These are phyloP conservation scores for Clupea harengus DNA, from an alignment of 2,113 vertebrate species.

Conservation along the genomic window DNA sequence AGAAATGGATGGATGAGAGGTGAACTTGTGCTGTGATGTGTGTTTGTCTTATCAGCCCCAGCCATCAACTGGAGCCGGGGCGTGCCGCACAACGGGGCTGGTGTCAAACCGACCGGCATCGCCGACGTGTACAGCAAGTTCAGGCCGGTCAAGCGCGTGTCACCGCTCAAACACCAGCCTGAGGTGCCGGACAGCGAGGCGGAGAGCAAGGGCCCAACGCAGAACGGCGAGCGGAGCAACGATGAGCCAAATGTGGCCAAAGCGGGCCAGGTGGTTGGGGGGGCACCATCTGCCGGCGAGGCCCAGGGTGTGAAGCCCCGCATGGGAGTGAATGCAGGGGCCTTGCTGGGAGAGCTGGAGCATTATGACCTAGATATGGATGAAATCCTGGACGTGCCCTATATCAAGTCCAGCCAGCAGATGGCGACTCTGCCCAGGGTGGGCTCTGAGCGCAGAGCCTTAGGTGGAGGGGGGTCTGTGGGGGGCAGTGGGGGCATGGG, in stretches of 20 bases:
- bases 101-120: slow-evolving; percentile 87
- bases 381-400: slow-evolving; percentile 98
- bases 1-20: neutral
- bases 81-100: slow-evolving; percentile 75
- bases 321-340: slow-evolving; percentile 49
- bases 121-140: slow-evolving; percentile 93
- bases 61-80: slow-evolving; percentile 86
- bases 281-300: slow-evolving; percentile 53
- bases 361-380: slow-evolving; percentile 99
- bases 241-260: slow-evolving; percentile 63
- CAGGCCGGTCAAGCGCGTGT: slow-evolving; percentile 93
- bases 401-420: slow-evolving; percentile 93
- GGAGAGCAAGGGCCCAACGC: slow-evolving; percentile 75
- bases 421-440: slow-evolving; percentile 80
- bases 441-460: slow-evolving; percentile 77
- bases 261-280: slow-evolving; percentile 53
- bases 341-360: slow-evolving; percentile 86
- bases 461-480: slow-evolving; percentile 35
- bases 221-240: slow-evolving; percentile 75
- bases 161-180: slow-evolving; percentile 93
- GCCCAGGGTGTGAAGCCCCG: slow-evolving; percentile 70
- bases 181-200: slow-evolving; percentile 84
- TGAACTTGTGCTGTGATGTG: neutral
- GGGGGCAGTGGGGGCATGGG: slow-evolving; percentile 37
- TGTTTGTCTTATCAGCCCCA: slow-evolving; percentile 72